Evolutionary conservation across 2,888 invertebrate genomes (phyloP).

Genomic region (Scaptomyza parva): DNA sequence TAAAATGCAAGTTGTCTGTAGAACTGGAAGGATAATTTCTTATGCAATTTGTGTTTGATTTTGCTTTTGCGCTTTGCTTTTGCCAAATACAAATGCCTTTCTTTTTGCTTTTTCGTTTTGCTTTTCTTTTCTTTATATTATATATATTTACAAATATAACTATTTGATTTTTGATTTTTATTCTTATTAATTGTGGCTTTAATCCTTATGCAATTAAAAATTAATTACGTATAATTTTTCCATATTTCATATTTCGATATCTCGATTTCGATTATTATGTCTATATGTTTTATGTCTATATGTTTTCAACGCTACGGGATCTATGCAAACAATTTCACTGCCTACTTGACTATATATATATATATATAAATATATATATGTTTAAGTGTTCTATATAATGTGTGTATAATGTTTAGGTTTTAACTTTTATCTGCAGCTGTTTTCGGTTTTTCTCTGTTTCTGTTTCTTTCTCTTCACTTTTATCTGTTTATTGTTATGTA

Average conservation of each 20-base stretch:
- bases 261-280: constrained; percentile 22
- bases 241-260: constrained; percentile 27
- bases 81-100: constrained; percentile 28
- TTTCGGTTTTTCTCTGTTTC: constrained; percentile 1
- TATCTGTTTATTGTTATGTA: constrained; percentile 32
- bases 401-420: constrained; percentile 10
- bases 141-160: constrained; percentile 47
- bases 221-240: constrained; percentile 67
- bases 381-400: constrained; percentile 21
- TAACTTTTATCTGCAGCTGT: constrained; percentile 23
- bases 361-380: constrained; percentile 3
- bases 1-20: constrained; percentile 36
- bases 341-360: constrained; percentile 48
- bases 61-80: constrained; percentile 32
- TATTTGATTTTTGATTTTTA: constrained; percentile 12
- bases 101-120: constrained; percentile 39
- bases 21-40: constrained; percentile 71
- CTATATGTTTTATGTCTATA: constrained; percentile 6
- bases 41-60: constrained; percentile 57
- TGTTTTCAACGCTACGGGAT: constrained; percentile 44
- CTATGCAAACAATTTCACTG: constrained; percentile 70
- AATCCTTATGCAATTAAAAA: constrained; percentile 52
- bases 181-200: constrained; percentile 1
- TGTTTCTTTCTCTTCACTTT: neutral
- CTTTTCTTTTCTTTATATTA: constrained; percentile 1